Base-by-base conservation (phyloP, 2,888 invertebrate species). In the Dastarcus helophoroides region DNA sequence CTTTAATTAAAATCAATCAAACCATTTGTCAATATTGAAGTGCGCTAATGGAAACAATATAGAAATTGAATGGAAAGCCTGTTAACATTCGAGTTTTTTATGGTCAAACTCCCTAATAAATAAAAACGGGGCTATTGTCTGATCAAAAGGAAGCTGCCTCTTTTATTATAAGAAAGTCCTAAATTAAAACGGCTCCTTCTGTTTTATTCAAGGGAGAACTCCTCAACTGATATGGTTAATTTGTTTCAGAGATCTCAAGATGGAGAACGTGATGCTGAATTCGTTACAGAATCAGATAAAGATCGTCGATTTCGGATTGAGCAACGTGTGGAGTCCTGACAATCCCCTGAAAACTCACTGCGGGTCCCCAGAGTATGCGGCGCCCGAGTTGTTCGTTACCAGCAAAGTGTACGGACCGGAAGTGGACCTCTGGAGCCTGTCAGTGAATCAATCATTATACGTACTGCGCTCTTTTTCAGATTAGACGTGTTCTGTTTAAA, bases 361-460 rank as follows among this genome's bases (percentile, higher is more conserved):
- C 58, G 82, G 82, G 26, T 81, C 81, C 16, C 74, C 81, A 7
- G 82, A 82, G 60, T 82, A 82, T 57, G 82, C 81, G 2, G 81
- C 82, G 22, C 82, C 82, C 0, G 81, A 82, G 58, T 65, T 82
- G 36, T 81, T 82, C 53, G 64, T 74, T 10, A 71, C 73, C 46
- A 74, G 74, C 16, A 68, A 71, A 33, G 68, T 68, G 37, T 82
- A 82, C 58, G 81, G 81, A 23, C 75, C 80, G 5, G 80, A 79
- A 59, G 76, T 82, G 26, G 82, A 82, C 57, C 64, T 82, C 26
- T 82, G 82, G 82, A 82, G 81, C 60, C 39, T 46, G 41, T 44
- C 33, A 44, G 46, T 43, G 31, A 37, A 39, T 39, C 34, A 39
- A 38, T 40, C 36, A 35, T 6, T 17, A 17, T 17, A 25, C 30